A percentile compares a stretch with the other conserved stretches of the same genome.
These are phyloP conservation scores for Neodon shergylaensis DNA, from an alignment of 2,113 vertebrate genomes.

Conservation along the genomic window DNA sequence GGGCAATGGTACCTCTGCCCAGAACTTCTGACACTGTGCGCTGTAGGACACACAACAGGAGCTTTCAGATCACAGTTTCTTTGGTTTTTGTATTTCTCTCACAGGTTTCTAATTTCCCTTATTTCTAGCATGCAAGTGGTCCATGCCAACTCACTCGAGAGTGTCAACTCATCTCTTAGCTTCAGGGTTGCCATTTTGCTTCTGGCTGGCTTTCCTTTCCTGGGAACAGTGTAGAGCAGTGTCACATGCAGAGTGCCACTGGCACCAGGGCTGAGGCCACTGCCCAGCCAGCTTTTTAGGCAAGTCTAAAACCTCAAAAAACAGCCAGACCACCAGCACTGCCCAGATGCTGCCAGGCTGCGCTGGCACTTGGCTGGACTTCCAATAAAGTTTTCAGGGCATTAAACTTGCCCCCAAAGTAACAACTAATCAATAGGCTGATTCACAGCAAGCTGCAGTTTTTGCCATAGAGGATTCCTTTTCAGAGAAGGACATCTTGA, in stretches of 20 bases:
- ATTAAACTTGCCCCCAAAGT: not conserved
- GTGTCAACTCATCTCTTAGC: not conserved
- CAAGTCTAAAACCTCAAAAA: not conserved
- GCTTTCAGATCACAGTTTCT: not conserved
- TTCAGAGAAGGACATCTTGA: not conserved
- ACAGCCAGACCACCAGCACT: not conserved
- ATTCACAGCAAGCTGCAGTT: not conserved
- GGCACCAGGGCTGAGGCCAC: not conserved
- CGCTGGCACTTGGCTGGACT: not conserved
- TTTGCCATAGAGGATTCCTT: not conserved
- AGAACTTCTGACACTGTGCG: not conserved
- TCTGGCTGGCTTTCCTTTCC: not conserved
- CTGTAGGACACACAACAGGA: accelerated
- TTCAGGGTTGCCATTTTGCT: not conserved
- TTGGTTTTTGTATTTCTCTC: not conserved
- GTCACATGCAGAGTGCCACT: not conserved
- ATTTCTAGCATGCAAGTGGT: too few species aligned
- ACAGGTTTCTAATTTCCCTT: not conserved
- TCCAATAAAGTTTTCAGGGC: not conserved
- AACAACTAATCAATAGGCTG: not conserved
- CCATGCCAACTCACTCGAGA: too few species aligned
- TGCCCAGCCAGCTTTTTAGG: accelerated
- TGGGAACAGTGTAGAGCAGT: too few species aligned
- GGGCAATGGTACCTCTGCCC: too few species aligned
- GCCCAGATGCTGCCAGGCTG: not conserved